Percentiles rank a stretch among this genome's conserved stretches.
phyloP scores from a whole-genome alignment of 2,797 vertebrate genomes.

The Chelon auratus region DNA sequence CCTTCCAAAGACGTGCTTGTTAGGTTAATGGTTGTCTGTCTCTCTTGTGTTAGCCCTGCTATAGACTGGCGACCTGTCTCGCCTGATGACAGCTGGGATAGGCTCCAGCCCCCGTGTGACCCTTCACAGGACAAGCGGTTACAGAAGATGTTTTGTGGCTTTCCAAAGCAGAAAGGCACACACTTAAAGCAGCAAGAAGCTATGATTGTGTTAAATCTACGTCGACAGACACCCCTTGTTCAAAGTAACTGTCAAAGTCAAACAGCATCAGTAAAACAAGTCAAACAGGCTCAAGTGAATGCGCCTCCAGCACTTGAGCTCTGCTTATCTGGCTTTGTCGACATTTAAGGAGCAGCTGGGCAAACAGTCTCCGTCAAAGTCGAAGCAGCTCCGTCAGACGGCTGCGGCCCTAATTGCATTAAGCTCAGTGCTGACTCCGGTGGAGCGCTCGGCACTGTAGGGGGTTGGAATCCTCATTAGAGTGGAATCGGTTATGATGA shows the following conservation, averaged over 20 bases:
- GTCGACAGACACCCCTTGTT: slow-evolving; percentile 1
- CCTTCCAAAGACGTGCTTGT: too few species aligned
- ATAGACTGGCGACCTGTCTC: too few species aligned
- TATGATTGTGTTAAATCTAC: background rate
- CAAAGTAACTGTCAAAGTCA: slow-evolving; percentile 27
- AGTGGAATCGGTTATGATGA: slow-evolving; percentile 63
- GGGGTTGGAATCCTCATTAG: slow-evolving; percentile 68
- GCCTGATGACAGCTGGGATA: too few species aligned
- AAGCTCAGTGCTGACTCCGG: slow-evolving; percentile 66
- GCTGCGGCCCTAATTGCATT: slow-evolving; percentile 66
- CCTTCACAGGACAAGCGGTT: too few species aligned
- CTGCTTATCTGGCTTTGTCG: slow-evolving; percentile 52
- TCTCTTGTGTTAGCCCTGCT: too few species aligned
- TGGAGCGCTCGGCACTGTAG: slow-evolving; percentile 55
- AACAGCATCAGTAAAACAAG: slow-evolving; percentile 28
- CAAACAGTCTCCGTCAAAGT: slow-evolving; percentile 50
- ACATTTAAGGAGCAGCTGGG: slow-evolving; percentile 56
- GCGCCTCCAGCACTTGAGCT: slow-evolving; percentile 21
- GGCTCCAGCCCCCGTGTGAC: too few species aligned
- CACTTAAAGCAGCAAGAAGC: too few species aligned
- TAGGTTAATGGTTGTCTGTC: too few species aligned
- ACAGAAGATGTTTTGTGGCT: background rate
- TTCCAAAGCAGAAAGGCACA: background rate
- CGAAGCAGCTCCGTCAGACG: slow-evolving; percentile 29
- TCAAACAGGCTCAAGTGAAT: slow-evolving; percentile 23